Conservation (phyloP, 2,888 invertebrate genomes). For the Villa cingulata region DNA sequence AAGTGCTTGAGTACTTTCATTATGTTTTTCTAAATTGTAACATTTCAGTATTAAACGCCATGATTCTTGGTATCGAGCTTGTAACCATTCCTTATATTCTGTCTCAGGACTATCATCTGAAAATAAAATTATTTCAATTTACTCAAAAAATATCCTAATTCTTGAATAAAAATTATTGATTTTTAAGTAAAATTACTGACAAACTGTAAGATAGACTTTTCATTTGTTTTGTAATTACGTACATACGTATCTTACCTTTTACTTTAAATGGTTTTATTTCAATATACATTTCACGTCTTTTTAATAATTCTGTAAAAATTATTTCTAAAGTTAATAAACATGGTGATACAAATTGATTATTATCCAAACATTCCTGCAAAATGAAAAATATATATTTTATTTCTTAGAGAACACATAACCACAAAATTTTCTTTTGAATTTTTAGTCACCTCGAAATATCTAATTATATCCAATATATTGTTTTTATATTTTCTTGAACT, state of each 20-base stretch:
- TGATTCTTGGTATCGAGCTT: conserved; percentile 53
- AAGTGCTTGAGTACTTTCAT: conserved; percentile 48
- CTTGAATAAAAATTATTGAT: too few relatives aligned
- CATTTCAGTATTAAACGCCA: conserved; percentile 45
- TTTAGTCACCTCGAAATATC: conserved; percentile 48
- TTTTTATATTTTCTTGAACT: conserved; percentile 49
- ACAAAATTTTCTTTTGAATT: not conserved
- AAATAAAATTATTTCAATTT: conserved; percentile 3
- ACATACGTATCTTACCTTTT: conserved; percentile 39
- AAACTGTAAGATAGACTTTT: too few relatives aligned
- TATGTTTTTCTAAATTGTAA: conserved; percentile 40
- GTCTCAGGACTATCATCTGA: conserved; percentile 44
- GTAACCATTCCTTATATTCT: conserved; percentile 54
- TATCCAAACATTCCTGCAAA: conserved; percentile 20
- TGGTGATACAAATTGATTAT: conserved; percentile 37
- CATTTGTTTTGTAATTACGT: too few relatives aligned
- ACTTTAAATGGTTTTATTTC: conserved; percentile 47
- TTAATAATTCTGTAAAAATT: conserved; percentile 54
- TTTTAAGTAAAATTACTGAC: too few relatives aligned
- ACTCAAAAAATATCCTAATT: too few relatives aligned
- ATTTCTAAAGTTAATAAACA: conserved; percentile 56
- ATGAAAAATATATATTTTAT: not conserved
- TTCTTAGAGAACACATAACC: conserved; percentile 5
- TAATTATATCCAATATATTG: conserved; percentile 52
- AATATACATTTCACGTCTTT: conserved; percentile 49